phyloP scores from a whole-genome alignment of 2,888 invertebrate genomes.

The Drosophila parthenogenetica region DNA sequence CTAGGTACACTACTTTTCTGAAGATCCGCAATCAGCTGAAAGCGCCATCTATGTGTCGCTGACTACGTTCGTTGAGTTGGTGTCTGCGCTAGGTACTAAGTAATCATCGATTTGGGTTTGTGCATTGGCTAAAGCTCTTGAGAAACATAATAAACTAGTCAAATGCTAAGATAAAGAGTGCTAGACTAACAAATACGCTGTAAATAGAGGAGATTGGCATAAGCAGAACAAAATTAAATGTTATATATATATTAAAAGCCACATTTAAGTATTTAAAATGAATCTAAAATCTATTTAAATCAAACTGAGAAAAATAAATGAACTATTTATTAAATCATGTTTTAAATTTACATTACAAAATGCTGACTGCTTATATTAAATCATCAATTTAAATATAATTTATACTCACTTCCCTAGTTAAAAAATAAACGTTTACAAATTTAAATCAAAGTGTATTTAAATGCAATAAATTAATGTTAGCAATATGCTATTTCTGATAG shows the following conservation, averaged over 20 bases:
- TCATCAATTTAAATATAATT: neutral
- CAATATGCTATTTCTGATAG: conserved; percentile 21
- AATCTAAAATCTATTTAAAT: too few relatives aligned
- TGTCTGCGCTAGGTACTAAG: conserved; percentile 3
- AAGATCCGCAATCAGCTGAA: neutral
- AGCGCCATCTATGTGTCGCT: conserved; percentile 40
- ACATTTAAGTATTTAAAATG: neutral
- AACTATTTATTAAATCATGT: too few relatives aligned
- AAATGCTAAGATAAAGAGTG: neutral
- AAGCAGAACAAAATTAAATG: neutral
- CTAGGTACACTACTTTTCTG: neutral
- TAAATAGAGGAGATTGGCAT: neutral
- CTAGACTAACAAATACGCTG: conserved; percentile 1
- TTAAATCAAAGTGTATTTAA: neutral
- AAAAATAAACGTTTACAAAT: too few relatives aligned
- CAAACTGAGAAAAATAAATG: too few relatives aligned
- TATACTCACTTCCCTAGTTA: neutral
- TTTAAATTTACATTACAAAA: neutral
- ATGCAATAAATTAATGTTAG: conserved; percentile 21
- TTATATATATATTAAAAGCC: neutral
- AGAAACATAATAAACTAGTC: neutral
- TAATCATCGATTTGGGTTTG: conserved; percentile 8
- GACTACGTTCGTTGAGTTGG: neutral
- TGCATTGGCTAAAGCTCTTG: conserved; percentile 27
- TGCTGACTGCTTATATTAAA: neutral